Conservation (phyloP, 1,140 invertebrate species). For the Amphibalanus amphitrite region DNA sequence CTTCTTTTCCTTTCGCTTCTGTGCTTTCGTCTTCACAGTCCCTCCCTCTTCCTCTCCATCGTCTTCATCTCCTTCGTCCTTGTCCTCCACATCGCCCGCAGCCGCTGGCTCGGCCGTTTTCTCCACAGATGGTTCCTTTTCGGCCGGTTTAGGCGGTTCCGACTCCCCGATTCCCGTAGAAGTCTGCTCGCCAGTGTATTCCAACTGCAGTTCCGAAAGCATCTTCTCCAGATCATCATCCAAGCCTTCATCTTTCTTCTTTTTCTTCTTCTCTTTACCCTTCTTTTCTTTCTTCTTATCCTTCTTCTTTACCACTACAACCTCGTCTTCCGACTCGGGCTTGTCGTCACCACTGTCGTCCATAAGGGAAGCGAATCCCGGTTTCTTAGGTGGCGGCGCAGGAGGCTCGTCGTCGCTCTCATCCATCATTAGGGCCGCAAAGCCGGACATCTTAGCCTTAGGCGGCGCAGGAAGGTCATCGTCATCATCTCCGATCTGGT, state of each 20-base stretch:
- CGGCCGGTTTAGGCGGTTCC: slow-evolving; percentile 29
- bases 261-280: slow-evolving; percentile 39
- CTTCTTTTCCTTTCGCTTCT: slow-evolving; percentile 70
- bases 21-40: slow-evolving; percentile 57
- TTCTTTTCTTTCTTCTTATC: slow-evolving; percentile 38
- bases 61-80: slow-evolving; percentile 30
- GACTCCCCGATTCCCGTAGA: too few relatives aligned
- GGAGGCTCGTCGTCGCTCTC: slow-evolving; percentile 29
- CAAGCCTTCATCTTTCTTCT: slow-evolving; percentile 6
- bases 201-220: slow-evolving; percentile 35
- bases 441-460: slow-evolving; percentile 26
- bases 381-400: slow-evolving; percentile 34
- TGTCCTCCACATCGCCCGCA: slow-evolving; percentile 22
- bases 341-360: neutral
- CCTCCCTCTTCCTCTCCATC: slow-evolving; percentile 36
- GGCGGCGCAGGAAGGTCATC: slow-evolving; percentile 25
- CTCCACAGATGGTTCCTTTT: slow-evolving; percentile 29
- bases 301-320: slow-evolving; percentile 15
- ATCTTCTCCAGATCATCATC: slow-evolving; percentile 71
- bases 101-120: slow-evolving; percentile 16
- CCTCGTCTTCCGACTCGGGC: slow-evolving; percentile 9
- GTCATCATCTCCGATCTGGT: slow-evolving; percentile 38
- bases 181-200: slow-evolving; percentile 18
- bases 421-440: slow-evolving; percentile 31
- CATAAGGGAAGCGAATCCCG: neutral